Evolutionary conservation across 2,113 vertebrate species (phyloP), one percentile per base, ranked within the genome.

Genomic region (Nothoprocta perdicaria): DNA sequence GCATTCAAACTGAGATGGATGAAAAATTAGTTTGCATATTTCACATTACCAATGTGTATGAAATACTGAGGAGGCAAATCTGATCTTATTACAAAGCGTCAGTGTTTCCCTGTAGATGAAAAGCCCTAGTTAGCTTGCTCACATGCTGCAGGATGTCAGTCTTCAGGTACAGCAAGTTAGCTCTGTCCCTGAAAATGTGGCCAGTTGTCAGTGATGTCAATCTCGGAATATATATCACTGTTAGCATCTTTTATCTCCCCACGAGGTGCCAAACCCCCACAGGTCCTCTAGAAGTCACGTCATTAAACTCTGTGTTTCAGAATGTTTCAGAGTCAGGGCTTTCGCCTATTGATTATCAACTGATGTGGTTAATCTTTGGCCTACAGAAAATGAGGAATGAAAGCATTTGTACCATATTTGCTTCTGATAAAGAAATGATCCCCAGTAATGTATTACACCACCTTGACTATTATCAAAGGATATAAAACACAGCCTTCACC

Each of bases 11-110:
- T 1, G 67, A 96, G 88, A 81, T 10, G 78, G 94, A 68, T 31
- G 77, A 78, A 69, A 83, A 94, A 74, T 61, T 46, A 87, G 35
- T 93, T 94, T 93, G 86, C 88, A 96, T 94, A 86, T 91, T 95
- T 96, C 92, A 85, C n/a, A 85, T 82, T 80, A 61, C 50, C 53
- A 57, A 80, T 5, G 10, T 71, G 88, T 74, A 67, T 31, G 65
- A 95, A 93, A 86, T 45, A 75, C 31, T 15, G 31, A 67, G 53
- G 63, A 94, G 81, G 80, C 31, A 80, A 81, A 68, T 24, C 61
- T 75, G 90, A 78, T 83, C n/a, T 68, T 24, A 57, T 19, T 77
- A 55, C 74, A n/a, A 24, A 63, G 69, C 43, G 79, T 29, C 18
- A 72, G 82, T 46, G 55, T 27, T 86, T 83, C 78, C 62, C 62